Conservation (phyloP, 1,140 invertebrate genomes). For the Drosophila neocordata region DNA sequence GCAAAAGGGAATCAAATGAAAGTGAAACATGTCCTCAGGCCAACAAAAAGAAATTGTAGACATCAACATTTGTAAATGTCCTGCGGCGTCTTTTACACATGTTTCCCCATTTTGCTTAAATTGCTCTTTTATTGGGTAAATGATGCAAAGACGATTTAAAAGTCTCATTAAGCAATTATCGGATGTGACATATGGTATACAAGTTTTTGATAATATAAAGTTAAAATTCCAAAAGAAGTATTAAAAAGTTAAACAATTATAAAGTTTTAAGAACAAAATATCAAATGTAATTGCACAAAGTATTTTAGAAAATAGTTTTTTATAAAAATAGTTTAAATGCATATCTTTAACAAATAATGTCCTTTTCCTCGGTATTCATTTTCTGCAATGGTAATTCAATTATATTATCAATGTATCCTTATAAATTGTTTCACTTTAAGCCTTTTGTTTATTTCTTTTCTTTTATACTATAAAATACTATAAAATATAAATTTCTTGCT, state of each 20-base stretch:
- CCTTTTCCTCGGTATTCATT: no score
- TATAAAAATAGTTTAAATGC: no score
- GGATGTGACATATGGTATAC: neutral
- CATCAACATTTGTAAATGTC: conserved; percentile 25
- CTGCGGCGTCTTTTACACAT: conserved; percentile 2
- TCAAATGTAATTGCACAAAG: no score
- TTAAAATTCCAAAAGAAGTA: neutral
- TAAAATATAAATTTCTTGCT: no score
- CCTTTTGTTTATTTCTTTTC: no score
- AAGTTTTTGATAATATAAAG: no score
- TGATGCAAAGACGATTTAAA: neutral
- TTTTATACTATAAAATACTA: no score
- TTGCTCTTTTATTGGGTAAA: neutral
- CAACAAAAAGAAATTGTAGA: conserved; percentile 55
- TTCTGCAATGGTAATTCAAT: no score
- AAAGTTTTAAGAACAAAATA: neutral
- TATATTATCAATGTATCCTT: no score
- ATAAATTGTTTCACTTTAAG: no score
- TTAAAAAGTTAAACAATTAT: neutral
- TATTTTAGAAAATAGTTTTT: no score
- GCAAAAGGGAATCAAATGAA: conserved; percentile 26
- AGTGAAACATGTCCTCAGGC: conserved; percentile 64
- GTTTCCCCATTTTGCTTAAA: neutral
- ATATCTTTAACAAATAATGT: no score
- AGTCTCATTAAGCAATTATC: conserved; percentile 6